A percentile compares a stretch with the other conserved stretches of the same genome.
phyloP scores from a whole-genome alignment of 2,888 invertebrate species.

The Lordiphosa fenestrarum region DNA sequence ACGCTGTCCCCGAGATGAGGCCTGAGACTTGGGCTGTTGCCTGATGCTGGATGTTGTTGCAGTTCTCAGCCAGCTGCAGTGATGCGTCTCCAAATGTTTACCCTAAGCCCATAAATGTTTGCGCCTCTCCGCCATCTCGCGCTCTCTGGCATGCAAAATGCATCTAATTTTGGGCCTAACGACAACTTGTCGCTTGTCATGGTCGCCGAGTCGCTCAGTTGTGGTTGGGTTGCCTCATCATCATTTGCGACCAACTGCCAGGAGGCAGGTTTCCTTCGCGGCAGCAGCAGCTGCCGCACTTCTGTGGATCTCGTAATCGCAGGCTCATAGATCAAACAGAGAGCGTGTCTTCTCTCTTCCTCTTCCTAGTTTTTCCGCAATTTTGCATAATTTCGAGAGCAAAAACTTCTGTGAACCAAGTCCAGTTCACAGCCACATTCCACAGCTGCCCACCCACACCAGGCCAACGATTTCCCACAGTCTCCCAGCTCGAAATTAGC shows the following conservation, averaged over 20 bases:
- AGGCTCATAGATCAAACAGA: conserved; percentile 64
- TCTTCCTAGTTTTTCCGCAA: conserved; percentile 3
- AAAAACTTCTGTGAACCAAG: conserved; percentile 33
- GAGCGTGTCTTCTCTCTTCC: conserved; percentile 21
- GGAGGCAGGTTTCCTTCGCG: conserved; percentile 38
- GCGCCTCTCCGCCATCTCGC: background rate
- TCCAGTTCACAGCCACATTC: conserved; percentile 38
- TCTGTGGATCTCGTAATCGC: conserved; percentile 55
- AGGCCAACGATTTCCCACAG: conserved; percentile 29
- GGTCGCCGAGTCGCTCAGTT: conserved; percentile 37
- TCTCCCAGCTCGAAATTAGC: conserved; percentile 50
- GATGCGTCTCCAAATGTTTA: conserved; percentile 61
- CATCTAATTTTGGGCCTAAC: conserved; percentile 70
- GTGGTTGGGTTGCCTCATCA: conserved; percentile 56
- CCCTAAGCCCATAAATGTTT: conserved; percentile 41
- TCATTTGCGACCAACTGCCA: conserved; percentile 62
- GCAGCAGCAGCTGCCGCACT: conserved; percentile 55
- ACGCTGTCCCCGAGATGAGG: background rate
- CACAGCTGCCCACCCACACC: conserved; percentile 31
- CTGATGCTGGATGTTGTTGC: conserved; percentile 21
- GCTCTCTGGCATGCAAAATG: conserved; percentile 58
- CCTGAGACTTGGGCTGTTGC: background rate
- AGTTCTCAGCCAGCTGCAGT: conserved; percentile 59
- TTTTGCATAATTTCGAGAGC: conserved; percentile 29
- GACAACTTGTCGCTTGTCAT: conserved; percentile 72